These are phyloP conservation scores for Epinephelus malabaricus DNA, from an alignment of 2,797 vertebrate genomes.

Conservation along the genomic window DNA sequence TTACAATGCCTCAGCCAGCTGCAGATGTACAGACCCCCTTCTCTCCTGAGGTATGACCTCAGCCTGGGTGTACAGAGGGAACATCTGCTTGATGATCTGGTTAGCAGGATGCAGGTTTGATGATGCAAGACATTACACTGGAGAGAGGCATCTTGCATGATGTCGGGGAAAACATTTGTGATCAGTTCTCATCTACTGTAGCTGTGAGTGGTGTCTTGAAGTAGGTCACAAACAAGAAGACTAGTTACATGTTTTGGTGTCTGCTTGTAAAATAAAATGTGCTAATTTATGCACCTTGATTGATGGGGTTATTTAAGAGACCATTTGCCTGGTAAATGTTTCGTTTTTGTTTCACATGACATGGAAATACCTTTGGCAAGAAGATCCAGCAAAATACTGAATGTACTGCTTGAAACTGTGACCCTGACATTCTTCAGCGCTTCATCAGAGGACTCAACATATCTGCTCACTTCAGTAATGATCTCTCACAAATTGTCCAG, in stretches of 20 bases:
- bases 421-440: too few species aligned
- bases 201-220: conserved; percentile 23
- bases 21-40: conserved; percentile 77
- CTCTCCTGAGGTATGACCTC: conserved; percentile 93
- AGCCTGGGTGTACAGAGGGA: conserved; percentile 88
- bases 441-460: too few species aligned
- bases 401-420: too few species aligned
- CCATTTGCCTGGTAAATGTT: neutral
- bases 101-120: conserved; percentile 79
- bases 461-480: too few species aligned
- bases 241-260: neutral
- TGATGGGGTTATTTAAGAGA: neutral
- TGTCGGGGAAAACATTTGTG: conserved; percentile 1
- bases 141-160: conserved; percentile 28
- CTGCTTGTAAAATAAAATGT: neutral
- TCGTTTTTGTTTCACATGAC: neutral
- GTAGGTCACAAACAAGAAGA: conserved; percentile 23
- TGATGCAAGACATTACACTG: conserved; percentile 52
- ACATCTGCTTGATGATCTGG: conserved; percentile 88
- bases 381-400: conserved; percentile 1
- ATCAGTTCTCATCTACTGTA: conserved; percentile 19
- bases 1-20: conserved; percentile 90
- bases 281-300: neutral
- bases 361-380: conserved; percentile 6
- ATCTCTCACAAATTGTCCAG: too few species aligned